Percentiles rank a stretch among this genome's conserved stretches.
Evolutionary conservation across 2,888 invertebrate genomes (phyloP).

Genomic region (Melinopterus prodromus): DNA sequence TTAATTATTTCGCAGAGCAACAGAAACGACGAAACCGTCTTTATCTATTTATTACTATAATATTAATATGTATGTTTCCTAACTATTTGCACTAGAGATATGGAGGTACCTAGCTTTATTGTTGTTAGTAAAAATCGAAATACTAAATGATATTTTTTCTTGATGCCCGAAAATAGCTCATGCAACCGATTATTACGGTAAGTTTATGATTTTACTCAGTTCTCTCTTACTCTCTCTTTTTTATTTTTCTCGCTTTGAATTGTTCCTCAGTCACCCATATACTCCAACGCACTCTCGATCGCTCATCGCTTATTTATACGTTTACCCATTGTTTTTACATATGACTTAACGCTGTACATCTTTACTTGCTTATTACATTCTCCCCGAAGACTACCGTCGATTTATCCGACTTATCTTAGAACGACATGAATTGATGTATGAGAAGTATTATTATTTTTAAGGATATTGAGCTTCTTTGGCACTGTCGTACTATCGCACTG

Average conservation of each 20-base stretch:
- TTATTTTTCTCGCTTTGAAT: conserved; percentile 19
- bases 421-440: conserved; percentile 34
- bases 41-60: neutral
- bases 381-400: neutral
- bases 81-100: conserved; percentile 7
- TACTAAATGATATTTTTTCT: conserved; percentile 50
- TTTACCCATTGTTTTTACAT: neutral
- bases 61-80: conserved; percentile 39
- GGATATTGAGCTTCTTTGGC: conserved; percentile 27
- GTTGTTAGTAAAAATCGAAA: conserved; percentile 5
- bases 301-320: neutral
- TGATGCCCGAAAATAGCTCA: conserved; percentile 75
- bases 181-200: conserved; percentile 99
- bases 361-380: conserved; percentile 17
- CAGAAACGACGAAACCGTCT: neutral
- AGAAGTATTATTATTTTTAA: conserved; percentile 18
- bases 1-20: conserved; percentile 9
- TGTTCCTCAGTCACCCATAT: conserved; percentile 5
- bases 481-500: conserved; percentile 17
- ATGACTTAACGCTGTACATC: conserved; percentile 32
- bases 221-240: conserved; percentile 43
- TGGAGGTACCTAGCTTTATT: neutral
- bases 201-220: conserved; percentile 81
- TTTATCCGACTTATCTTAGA: conserved; percentile 19
- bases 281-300: neutral